These are phyloP conservation scores for Unio delphinus DNA, from an alignment of 2,888 invertebrate genomes.

Conservation along the genomic window DNA sequence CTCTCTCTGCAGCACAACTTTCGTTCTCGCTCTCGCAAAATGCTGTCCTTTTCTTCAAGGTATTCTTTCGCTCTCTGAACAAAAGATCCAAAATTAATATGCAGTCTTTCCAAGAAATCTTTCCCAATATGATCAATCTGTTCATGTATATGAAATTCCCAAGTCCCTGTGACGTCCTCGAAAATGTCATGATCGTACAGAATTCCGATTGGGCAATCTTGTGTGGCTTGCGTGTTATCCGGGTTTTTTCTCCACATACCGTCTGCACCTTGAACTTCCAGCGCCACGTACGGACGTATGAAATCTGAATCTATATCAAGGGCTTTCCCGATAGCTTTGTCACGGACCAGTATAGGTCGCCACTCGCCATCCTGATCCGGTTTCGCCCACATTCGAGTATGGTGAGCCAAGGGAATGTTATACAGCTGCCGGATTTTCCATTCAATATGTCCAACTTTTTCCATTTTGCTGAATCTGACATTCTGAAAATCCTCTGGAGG, in stretches of 20 bases:
- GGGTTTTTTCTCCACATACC: slow-evolving; percentile 55
- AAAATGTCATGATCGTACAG: slow-evolving; percentile 60
- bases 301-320: slow-evolving; percentile 64
- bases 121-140: slow-evolving; percentile 64
- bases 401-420: slow-evolving; percentile 38
- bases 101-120: slow-evolving; percentile 57
- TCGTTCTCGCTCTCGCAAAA: slow-evolving; percentile 57
- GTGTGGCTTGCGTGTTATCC: slow-evolving; percentile 37
- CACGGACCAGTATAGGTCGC: slow-evolving; percentile 55
- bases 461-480: slow-evolving; percentile 65
- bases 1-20: slow-evolving; percentile 44
- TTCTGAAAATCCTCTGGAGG: slow-evolving; percentile 61
- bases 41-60: slow-evolving; percentile 56
- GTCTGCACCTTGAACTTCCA: slow-evolving; percentile 48
- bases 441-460: slow-evolving; percentile 65
- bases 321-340: slow-evolving; percentile 58
- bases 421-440: slow-evolving; percentile 60
- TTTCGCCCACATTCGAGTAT: slow-evolving; percentile 61
- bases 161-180: slow-evolving; percentile 58
- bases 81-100: slow-evolving; percentile 59
- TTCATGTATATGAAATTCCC: slow-evolving; percentile 65
- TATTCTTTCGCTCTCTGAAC: slow-evolving; percentile 60
- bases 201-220: slow-evolving; percentile 48
- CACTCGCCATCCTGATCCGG: slow-evolving; percentile 62
- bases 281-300: slow-evolving; percentile 53